These are phyloP conservation scores for Sarcoramphus papa DNA, from an alignment of 2,797 vertebrate genomes.

Conservation along the genomic window DNA sequence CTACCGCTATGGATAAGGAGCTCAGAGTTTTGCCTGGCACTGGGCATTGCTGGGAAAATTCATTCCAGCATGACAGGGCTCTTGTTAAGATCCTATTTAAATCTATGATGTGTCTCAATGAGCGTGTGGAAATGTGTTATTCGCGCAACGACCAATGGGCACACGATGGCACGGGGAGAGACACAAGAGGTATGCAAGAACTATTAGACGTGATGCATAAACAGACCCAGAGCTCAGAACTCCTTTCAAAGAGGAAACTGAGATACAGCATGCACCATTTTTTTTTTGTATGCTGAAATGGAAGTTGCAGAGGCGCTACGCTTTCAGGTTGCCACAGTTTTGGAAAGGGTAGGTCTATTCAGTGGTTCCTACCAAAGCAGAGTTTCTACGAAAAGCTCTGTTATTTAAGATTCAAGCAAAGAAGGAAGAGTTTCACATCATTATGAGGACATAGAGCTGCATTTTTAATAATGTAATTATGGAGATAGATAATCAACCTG, in stretches of 20 bases:
- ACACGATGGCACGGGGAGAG: neutral
- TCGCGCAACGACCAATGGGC: rapidly evolving
- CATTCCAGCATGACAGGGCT: neutral
- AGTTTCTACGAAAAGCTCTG: neutral
- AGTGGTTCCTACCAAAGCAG: neutral
- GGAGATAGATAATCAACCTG: neutral
- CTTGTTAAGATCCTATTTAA: neutral
- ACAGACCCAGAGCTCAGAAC: neutral
- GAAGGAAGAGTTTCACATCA: neutral
- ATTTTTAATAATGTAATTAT: neutral
- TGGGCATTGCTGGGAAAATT: neutral
- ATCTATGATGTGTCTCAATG: neutral
- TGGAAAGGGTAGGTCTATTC: neutral
- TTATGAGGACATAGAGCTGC: neutral
- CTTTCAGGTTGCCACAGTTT: neutral
- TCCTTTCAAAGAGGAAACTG: neutral
- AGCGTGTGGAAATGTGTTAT: neutral
- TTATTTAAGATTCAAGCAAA: neutral
- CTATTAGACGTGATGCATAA: neutral
- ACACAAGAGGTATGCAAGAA: neutral
- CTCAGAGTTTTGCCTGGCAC: neutral
- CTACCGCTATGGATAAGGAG: neutral
- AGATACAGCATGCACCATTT: neutral
- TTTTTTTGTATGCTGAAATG: neutral
- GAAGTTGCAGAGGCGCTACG: neutral